Base-by-base conservation (phyloP, 1,140 invertebrate genomes). In the Pentalonia nigronervosa region DNA sequence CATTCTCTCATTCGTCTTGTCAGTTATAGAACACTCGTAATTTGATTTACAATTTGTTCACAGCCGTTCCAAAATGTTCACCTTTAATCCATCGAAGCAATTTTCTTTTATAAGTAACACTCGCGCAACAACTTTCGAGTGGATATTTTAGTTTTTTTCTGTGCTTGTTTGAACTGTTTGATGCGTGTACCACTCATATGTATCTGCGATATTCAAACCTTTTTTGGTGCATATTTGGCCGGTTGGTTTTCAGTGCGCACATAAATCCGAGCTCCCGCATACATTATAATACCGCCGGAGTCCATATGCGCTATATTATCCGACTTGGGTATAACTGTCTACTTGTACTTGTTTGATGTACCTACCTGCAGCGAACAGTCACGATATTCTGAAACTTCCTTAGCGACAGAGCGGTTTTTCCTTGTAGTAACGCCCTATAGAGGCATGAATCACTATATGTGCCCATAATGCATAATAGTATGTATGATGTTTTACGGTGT, bases 351-450 rank as follows among this genome's bases (percentile, higher is more conserved):
- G 48, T 89, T 53, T 53, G 87, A 53, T 53, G 48, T 53, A 89
- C 87, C n/a, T 34, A 30, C 86, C n/a, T 23, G 87, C n/a, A n/a
- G 25, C 2, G 48, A 45, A 53, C 48, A 14, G 87, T 89, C 87
- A 89, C 87, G 87, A 89, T 89, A 89, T 53, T 53, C 48, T 34
- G 48, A 53, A 53, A 89, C 87, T 89, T 89, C 87, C 87, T 89
- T 36, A 53, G 87, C 86, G 86, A 88, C 86, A 48, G 47, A 88
- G 47, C 87, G n/a, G 34, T 53, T 89, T 89, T 89, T 89, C 87
- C 48, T 53, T 36, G 87, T 89, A 53, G 21, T 50, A 36, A 89
- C 87, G 48, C 87, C 87, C 87, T 36, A 25, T 23, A 14, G 87
- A 53, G n/a, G n/a, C 34, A 88, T 50, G 84, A 87, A 87, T 87